Base-by-base conservation (phyloP, 2,113 vertebrate genomes). In the Sceloporus undulatus region DNA sequence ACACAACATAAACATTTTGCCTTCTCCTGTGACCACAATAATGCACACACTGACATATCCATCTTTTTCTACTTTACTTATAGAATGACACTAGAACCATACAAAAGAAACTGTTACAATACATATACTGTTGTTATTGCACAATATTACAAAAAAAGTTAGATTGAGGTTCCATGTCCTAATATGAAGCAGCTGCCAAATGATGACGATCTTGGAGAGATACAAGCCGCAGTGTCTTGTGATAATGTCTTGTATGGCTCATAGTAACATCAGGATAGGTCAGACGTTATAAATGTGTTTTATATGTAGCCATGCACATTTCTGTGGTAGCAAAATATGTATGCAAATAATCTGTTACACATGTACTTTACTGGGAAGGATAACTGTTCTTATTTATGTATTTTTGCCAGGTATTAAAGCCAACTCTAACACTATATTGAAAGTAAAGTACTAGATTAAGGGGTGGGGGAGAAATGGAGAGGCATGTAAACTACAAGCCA, bases 401-500 rank as follows among this genome's bases (percentile, higher is more conserved):
- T 71, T 87, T 82, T 66, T 76, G 78, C 79, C 18, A 79, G 0
- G 18, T 71, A 38, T 68, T 85, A 27, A 82, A 73, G 2, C 79
- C 8, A 6, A n/a, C 85, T 89, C 90, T 85, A 34, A 9, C 91
- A 9, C 19, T 81, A 34, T 23, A 42, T 0, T 90, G 66, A 92
- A 82, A 79, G 16, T 16, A 90, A 11, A 81, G 16, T 88, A 40
- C 21, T 81, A 38, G 59, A 34, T 59, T 4, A n/a, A 62, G 29
- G 21, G 16, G 16, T 5, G 18, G 25, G 21, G 21, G 14, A 82
- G 16, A 85, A 80, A 79, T 66, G 54, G 1, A 68, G 23, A 83
- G 27, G 62, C 23, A 75, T 88, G 70, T 27, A 62, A 87, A 21
- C 34, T 82, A 78, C 73, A 92, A 91, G 79, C 81, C 71, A 90